Percentiles rank a stretch among this genome's conserved stretches.
These are phyloP conservation scores for Phodopus roborovskii DNA, from an alignment of 2,113 vertebrate species.

Conservation along the genomic window DNA sequence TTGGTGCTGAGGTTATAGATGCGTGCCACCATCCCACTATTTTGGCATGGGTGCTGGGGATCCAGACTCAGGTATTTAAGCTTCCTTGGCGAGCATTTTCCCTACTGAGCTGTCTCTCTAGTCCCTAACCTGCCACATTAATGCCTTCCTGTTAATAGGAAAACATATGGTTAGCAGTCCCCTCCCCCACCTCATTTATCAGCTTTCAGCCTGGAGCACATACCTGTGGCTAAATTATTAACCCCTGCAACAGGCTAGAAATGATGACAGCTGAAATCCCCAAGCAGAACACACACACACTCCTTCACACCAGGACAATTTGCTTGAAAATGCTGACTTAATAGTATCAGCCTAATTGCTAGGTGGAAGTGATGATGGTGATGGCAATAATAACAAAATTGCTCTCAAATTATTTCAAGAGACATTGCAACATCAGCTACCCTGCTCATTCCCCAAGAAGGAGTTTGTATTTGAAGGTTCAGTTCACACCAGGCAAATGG, in stretches of 20 bases:
- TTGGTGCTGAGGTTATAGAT: too few relatives aligned
- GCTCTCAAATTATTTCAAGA: slow-evolving; percentile 43
- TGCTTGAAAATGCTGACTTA: slow-evolving; percentile 67
- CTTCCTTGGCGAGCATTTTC: background rate
- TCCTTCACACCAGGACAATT: slow-evolving; percentile 14
- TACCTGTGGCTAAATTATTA: slow-evolving; percentile 78
- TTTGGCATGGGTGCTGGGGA: too few relatives aligned
- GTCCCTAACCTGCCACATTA: background rate
- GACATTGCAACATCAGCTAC: background rate
- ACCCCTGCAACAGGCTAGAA: slow-evolving; percentile 71
- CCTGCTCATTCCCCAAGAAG: background rate
- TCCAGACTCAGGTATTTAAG: background rate
- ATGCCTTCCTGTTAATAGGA: slow-evolving; percentile 51
- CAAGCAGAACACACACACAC: background rate
- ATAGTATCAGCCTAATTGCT: slow-evolving; percentile 70
- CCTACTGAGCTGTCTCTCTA: too few relatives aligned
- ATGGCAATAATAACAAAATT: slow-evolving; percentile 48
- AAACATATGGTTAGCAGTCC: slow-evolving; percentile 9
- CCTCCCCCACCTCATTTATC: slow-evolving; percentile 62
- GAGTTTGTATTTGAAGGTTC: slow-evolving; percentile 13
- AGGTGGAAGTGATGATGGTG: slow-evolving; percentile 54
- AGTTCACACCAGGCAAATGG: slow-evolving; percentile 11
- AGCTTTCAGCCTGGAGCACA: slow-evolving; percentile 76
- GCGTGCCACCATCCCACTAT: background rate
- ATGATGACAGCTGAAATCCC: slow-evolving; percentile 70